Conservation (phyloP, 2,113 vertebrate species). For the Aegotheles bennettii region DNA sequence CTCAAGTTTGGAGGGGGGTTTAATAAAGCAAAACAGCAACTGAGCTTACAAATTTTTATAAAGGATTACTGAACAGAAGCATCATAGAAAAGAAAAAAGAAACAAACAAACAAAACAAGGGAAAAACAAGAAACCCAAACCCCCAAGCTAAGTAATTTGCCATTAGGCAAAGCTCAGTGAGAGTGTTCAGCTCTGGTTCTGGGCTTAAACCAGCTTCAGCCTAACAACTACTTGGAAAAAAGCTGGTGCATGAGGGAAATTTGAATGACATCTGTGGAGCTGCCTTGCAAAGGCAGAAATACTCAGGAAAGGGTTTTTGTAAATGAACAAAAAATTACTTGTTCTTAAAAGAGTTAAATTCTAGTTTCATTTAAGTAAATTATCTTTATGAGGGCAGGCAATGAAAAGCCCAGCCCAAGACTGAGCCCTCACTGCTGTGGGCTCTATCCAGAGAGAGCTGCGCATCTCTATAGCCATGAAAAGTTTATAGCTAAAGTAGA, state of each 20-base stretch:
- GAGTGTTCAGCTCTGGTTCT: background rate
- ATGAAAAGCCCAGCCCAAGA: background rate
- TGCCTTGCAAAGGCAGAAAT: background rate
- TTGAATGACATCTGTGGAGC: background rate
- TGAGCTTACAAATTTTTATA: background rate
- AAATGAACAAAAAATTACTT: background rate
- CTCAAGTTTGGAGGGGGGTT: background rate
- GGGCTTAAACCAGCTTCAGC: background rate
- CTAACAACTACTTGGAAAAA: background rate
- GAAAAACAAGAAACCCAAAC: background rate
- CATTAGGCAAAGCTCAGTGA: background rate
- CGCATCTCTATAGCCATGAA: background rate
- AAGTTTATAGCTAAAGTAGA: background rate
- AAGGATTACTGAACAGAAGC: background rate
- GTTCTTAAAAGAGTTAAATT: background rate
- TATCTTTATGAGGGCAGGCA: background rate
- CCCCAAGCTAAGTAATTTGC: background rate
- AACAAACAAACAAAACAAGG: too few species aligned
- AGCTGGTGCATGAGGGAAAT: accelerated
- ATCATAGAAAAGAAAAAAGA: background rate
- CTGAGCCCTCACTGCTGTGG: background rate
- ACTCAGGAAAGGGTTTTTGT: background rate
- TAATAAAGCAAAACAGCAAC: background rate
- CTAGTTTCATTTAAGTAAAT: background rate
- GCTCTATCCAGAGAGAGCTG: background rate